phyloP scores from a whole-genome alignment of 2,888 invertebrate species.

The Macrophya alboannulata region DNA sequence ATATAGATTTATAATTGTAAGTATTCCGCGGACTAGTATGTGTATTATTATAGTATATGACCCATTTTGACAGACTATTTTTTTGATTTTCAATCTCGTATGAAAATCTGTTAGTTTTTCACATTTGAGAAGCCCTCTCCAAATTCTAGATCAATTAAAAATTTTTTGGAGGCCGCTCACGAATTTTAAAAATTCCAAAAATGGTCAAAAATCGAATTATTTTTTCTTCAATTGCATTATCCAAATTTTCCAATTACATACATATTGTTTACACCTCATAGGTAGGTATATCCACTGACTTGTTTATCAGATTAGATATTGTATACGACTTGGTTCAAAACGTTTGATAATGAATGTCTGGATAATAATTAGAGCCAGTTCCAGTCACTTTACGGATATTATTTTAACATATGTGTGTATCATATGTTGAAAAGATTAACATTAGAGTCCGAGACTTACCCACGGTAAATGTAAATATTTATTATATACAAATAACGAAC shows the following conservation, averaged over 20 bases:
- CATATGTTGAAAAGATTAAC: background rate
- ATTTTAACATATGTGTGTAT: background rate
- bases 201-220: too few species aligned
- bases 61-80: too few species aligned
- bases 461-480: conserved; percentile 56
- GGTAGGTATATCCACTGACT: too few species aligned
- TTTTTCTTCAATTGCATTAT: too few species aligned
- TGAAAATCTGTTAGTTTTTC: too few species aligned
- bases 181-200: too few species aligned
- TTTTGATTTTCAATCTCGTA: too few species aligned
- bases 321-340: background rate
- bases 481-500: conserved; percentile 55
- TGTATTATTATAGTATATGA: too few species aligned
- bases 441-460: background rate
- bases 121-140: too few species aligned
- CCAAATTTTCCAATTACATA: conserved; percentile 15
- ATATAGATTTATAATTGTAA: background rate
- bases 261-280: background rate
- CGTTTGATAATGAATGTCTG: background rate
- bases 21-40: background rate
- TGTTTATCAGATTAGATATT: background rate
- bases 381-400: background rate
- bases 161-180: too few species aligned
- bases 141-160: too few species aligned
- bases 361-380: background rate